Evolutionary conservation across 2,888 invertebrate species (phyloP).

Genomic region (Hypomecis atomaria): DNA sequence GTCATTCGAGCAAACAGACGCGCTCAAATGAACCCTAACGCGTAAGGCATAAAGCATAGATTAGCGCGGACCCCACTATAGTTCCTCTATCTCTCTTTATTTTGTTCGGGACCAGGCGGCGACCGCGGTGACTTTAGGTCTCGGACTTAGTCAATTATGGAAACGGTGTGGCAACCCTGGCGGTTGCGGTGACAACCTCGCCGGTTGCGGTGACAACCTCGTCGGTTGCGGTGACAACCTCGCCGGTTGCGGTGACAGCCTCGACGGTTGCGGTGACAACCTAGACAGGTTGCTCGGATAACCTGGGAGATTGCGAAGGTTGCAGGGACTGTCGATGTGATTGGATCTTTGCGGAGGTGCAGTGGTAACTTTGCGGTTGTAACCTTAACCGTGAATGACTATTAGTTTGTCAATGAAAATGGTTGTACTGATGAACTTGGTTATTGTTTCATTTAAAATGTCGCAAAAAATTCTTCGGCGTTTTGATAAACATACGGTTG

Average conservation of each 20-base stretch:
- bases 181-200: slow-evolving; percentile 6
- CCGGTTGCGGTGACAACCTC: slow-evolving; percentile 9
- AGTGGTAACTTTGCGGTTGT: not conserved
- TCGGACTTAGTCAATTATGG: slow-evolving; percentile 47
- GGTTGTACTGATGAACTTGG: too few relatives aligned
- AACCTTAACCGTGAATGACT: not conserved
- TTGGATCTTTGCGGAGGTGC: not conserved
- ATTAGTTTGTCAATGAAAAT: too few relatives aligned
- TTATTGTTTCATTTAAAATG: too few relatives aligned
- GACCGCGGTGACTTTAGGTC: slow-evolving; percentile 29
- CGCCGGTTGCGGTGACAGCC: not conserved
- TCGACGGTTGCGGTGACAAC: slow-evolving; percentile 8
- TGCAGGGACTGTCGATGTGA: not conserved
- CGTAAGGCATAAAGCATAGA: slow-evolving; percentile 36
- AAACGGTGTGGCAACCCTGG: slow-evolving; percentile 29
- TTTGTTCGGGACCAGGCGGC: slow-evolving; percentile 39
- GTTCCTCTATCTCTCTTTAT: slow-evolving; percentile 55
- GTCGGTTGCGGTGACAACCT: not conserved
- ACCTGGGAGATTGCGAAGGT: slow-evolving; percentile 1
- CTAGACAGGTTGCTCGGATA: not conserved
- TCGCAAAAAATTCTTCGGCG: too few relatives aligned
- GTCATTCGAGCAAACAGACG: slow-evolving; percentile 78
- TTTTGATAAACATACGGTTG: too few relatives aligned
- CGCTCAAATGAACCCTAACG: slow-evolving; percentile 58
- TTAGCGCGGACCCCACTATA: slow-evolving; percentile 45